These are phyloP conservation scores for Paedocypris sp. DNA, from an alignment of 2,113 vertebrate genomes.

Conservation along the genomic window DNA sequence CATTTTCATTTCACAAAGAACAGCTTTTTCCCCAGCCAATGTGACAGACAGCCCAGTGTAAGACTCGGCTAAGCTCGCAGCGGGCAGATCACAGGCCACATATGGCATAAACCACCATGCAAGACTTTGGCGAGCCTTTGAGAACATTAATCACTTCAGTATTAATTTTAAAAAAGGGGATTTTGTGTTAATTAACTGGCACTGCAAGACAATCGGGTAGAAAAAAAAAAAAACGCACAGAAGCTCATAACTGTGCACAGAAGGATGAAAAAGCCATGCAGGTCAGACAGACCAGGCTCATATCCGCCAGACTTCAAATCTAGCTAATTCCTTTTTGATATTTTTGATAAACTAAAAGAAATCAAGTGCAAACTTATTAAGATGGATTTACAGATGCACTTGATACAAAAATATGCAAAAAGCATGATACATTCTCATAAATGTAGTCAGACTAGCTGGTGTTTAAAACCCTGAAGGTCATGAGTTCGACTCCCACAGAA, in stretches of 20 bases:
- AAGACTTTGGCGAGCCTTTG: background rate
- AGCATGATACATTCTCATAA: too few relatives aligned
- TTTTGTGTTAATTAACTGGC: conserved; percentile 1
- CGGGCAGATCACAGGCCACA: background rate
- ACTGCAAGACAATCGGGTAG: background rate
- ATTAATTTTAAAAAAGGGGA: conserved; percentile 2
- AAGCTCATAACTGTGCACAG: background rate
- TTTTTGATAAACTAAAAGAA: too few relatives aligned
- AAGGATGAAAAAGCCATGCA: background rate
- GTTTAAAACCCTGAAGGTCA: too few relatives aligned
- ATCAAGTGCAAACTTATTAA: too few relatives aligned
- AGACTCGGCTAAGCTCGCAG: background rate
- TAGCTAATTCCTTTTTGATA: too few relatives aligned
- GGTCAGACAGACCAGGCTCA: background rate
- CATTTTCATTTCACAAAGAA: conserved; percentile 14
- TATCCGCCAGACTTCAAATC: too few relatives aligned
- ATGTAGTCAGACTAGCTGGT: too few relatives aligned
- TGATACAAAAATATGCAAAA: too few relatives aligned
- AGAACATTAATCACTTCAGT: background rate
- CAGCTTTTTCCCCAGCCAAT: background rate
- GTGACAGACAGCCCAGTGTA: conserved; percentile 4
- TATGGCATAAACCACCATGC: background rate
- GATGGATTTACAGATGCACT: too few relatives aligned
- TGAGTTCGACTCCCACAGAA: too few relatives aligned
- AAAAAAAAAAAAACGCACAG: background rate